Base-by-base conservation (phyloP, 2,888 invertebrate species). In the Heliconius charithonia region DNA sequence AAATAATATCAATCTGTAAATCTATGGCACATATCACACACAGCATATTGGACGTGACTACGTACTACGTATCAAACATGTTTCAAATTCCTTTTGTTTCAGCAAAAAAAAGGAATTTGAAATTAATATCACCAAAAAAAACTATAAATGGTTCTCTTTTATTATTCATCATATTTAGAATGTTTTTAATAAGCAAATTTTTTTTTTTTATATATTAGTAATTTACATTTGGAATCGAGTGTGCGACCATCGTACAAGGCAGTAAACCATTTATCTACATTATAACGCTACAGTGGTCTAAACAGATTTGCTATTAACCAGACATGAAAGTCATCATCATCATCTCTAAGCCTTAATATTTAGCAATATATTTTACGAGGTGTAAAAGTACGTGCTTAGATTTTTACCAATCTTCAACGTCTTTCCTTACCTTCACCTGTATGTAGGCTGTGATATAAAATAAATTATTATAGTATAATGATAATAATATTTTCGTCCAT, bases 311-410 rank as follows among this genome's bases (percentile, higher is more conserved):
- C 16, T 25, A 41, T 41, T 69, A 41, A 69, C 67, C 13, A 69
- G 16, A 69, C 41, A 69, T 25, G 25, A 41, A 69, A 69, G 69
- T 69, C 69, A 25, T 69, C 69, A 69, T 69, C 69, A 25, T 69
- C 69, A 69, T 69, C 69, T 16, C 41, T 25, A 69, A 69, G 69
- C 25, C 69, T 69, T 25, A 25, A 69, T 69, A 69, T 69, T 69
- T 41, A 13, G 41, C 41, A 69, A 41, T 16, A 69, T 41, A 69
- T 41, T 69, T 69, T 69, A 41, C 41, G 67, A 67, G 41, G 69
- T 41, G 25, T 16, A 25, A 41, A 69, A 69, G 25, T 69, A 69
- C 69, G 69, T 41, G 69, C 69, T 69, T 69, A 41, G 69, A 41
- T 69, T 69, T 69, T 41, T 41, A 69, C 16, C 13, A 13, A 6